Conservation (phyloP, 2,888 invertebrate species). For the Nematopogon swammerdamellus region DNA sequence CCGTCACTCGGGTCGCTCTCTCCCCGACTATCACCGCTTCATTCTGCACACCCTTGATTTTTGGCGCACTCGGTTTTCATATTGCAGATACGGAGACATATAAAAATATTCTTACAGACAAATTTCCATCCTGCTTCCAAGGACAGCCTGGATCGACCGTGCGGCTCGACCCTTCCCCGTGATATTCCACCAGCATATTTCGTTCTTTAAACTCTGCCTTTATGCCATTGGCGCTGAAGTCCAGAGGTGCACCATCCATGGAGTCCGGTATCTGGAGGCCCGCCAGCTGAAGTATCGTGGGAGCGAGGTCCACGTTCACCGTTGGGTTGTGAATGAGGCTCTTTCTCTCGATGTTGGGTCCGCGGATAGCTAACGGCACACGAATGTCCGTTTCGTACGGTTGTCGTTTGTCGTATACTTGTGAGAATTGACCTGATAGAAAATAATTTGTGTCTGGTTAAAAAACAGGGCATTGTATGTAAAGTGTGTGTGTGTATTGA, state of each 20-base stretch:
- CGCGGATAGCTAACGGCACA: conserved; percentile 77
- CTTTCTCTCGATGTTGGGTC: conserved; percentile 62
- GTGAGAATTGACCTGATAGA: conserved; percentile 76
- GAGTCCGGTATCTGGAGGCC: conserved; percentile 42
- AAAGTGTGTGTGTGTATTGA: no score
- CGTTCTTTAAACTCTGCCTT: conserved; percentile 26
- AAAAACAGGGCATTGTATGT: no score
- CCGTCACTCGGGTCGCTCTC: no score
- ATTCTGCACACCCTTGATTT: no score
- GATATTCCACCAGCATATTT: conserved; percentile 75
- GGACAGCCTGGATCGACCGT: conserved; percentile 63
- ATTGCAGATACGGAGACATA: no score
- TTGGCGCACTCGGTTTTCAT: no score
- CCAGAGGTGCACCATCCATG: conserved; percentile 58
- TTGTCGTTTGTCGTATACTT: conserved; percentile 86
- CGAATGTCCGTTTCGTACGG: conserved; percentile 88
- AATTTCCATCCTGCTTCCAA: conserved; percentile 52
- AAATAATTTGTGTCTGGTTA: background rate
- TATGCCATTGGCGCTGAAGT: conserved; percentile 20
- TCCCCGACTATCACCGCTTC: no score
- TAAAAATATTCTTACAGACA: no score
- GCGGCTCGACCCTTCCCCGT: conserved; percentile 66
- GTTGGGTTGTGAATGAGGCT: conserved; percentile 53
- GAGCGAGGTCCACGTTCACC: conserved; percentile 77
- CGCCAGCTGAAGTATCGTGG: conserved; percentile 76